A percentile compares a stretch with the other conserved stretches of the same genome.
These are phyloP conservation scores for Pantherophis guttatus DNA, from an alignment of 2,113 vertebrate genomes.

Conservation along the genomic window DNA sequence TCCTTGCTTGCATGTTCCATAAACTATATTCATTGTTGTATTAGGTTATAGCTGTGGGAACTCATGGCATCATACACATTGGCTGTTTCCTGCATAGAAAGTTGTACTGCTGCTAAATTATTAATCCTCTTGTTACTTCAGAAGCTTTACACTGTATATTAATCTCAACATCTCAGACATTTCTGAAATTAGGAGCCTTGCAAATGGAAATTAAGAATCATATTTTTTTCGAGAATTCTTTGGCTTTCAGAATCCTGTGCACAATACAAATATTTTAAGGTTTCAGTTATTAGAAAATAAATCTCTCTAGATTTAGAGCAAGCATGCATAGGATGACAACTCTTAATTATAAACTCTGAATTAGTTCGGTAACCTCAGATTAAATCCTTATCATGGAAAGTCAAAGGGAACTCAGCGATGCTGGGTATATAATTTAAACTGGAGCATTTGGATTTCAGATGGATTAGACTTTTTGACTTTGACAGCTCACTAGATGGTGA, in stretches of 20 bases:
- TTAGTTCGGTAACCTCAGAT: neutral
- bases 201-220: slow-evolving; percentile 10
- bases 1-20: slow-evolving; percentile 41
- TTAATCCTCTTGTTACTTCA: slow-evolving; percentile 3
- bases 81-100: slow-evolving; percentile 17
- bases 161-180: neutral
- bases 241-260: neutral
- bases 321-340: neutral
- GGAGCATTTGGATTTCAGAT: neutral
- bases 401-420: neutral
- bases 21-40: slow-evolving; percentile 40
- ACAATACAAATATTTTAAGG: neutral
- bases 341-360: neutral
- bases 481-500: neutral
- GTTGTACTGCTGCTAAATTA: neutral
- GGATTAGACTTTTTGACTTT: too few species aligned
- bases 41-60: neutral
- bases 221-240: neutral
- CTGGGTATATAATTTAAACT: neutral
- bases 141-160: slow-evolving; percentile 21
- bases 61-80: slow-evolving; percentile 39
- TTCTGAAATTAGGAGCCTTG: slow-evolving; percentile 11
- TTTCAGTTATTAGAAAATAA: neutral
- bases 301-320: neutral
- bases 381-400: neutral